These are phyloP conservation scores for Clanis bilineata DNA, from an alignment of 2,888 invertebrate genomes.

Conservation along the genomic window DNA sequence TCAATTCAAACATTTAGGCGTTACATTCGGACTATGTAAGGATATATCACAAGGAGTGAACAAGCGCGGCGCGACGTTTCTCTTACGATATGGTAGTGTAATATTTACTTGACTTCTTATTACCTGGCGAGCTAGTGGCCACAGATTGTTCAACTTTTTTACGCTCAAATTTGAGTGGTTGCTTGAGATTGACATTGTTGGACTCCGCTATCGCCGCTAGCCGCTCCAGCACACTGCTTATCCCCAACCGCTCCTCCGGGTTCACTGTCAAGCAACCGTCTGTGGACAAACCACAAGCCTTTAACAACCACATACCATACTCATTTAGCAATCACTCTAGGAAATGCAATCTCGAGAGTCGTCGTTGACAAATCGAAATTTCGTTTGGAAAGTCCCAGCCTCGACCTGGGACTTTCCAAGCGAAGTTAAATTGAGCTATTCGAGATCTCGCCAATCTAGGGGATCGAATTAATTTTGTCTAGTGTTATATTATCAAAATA, in stretches of 20 bases:
- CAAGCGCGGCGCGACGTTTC: slow-evolving; percentile 39
- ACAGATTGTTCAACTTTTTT: slow-evolving; percentile 84
- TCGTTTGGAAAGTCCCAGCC: no score
- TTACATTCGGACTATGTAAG: slow-evolving; percentile 31
- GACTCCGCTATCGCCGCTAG: slow-evolving; percentile 95
- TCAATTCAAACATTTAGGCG: slow-evolving; percentile 35
- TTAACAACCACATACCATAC: not conserved
- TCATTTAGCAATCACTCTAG: no score
- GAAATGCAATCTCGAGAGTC: no score
- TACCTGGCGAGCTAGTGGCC: slow-evolving; percentile 84
- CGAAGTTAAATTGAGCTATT: no score
- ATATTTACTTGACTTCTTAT: slow-evolving; percentile 84
- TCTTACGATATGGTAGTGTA: slow-evolving; percentile 83
- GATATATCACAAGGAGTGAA: slow-evolving; percentile 43
- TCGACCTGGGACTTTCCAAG: no score
- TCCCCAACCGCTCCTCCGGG: slow-evolving; percentile 90
- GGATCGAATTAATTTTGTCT: no score
- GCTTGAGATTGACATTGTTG: slow-evolving; percentile 90
- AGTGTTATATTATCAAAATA: no score
- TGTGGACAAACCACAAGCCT: slow-evolving; percentile 55
- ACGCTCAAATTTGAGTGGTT: slow-evolving; percentile 87
- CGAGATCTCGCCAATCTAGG: no score
- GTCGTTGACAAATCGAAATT: no score
- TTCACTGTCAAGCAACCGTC: slow-evolving; percentile 91
- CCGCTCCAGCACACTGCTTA: slow-evolving; percentile 91